phyloP scores from a whole-genome alignment of 2,113 vertebrate species.

The Seriola dumerili region DNA sequence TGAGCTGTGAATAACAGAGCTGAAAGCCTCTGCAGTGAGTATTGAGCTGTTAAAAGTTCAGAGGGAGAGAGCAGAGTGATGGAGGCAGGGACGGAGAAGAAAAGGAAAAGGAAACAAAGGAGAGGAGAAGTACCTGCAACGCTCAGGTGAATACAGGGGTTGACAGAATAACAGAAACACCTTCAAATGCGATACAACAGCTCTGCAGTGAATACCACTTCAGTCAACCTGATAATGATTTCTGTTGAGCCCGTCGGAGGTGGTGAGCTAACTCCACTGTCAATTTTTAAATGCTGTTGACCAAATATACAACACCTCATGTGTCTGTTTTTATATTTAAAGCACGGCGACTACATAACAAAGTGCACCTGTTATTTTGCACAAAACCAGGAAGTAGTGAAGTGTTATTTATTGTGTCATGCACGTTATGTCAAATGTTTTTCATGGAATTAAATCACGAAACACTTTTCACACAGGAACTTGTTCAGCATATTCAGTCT shows the following conservation, averaged over 20 bases:
- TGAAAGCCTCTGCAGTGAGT: constrained; percentile 53
- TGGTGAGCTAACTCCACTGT: neutral
- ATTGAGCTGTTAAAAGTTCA: constrained; percentile 57
- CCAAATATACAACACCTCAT: neutral
- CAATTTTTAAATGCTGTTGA: neutral
- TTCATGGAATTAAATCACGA: neutral
- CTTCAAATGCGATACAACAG: neutral
- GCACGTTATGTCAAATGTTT: neutral
- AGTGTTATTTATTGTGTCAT: neutral
- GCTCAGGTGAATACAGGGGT: constrained; percentile 17
- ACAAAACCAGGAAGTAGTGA: neutral
- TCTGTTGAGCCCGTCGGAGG: too few relatives aligned
- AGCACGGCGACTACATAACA: neutral
- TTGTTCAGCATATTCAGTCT: neutral
- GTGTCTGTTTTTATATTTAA: neutral
- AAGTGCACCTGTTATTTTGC: neutral
- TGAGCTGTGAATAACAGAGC: constrained; percentile 70
- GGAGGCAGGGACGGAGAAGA: constrained; percentile 2
- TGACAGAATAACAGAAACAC: constrained; percentile 18
- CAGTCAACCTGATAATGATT: neutral
- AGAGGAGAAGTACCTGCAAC: constrained; percentile 16
- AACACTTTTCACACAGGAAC: neutral
- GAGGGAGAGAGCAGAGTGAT: constrained; percentile 22
- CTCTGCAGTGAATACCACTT: neutral
- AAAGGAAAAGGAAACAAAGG: constrained; percentile 6